Conservation (phyloP, 2,888 invertebrate genomes). For the Agrilus cyanescens region DNA sequence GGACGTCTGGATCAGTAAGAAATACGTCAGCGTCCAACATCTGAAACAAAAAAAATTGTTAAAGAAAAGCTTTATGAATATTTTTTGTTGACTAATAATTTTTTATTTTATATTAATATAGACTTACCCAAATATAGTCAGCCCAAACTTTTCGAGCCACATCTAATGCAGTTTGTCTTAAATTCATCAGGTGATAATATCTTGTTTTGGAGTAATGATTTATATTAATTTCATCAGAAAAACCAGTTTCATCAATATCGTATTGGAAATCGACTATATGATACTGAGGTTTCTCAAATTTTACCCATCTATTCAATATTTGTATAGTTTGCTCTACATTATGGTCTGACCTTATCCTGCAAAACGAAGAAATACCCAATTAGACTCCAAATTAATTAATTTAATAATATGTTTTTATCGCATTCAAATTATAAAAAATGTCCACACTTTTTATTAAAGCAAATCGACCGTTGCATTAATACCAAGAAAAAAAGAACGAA, state of each 20-base stretch:
- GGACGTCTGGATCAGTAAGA: conserved; percentile 52
- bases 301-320: conserved; percentile 63
- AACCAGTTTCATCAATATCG: conserved; percentile 38
- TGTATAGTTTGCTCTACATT: conserved; percentile 68
- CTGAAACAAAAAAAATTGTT: conserved; percentile 38
- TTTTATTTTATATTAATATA: conserved; percentile 2
- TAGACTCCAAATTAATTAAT: neutral
- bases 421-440: no score
- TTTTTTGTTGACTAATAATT: neutral
- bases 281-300: conserved; percentile 49
- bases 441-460: no score
- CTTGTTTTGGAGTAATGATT: conserved; percentile 66
- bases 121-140: conserved; percentile 75
- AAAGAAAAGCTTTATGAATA: no score
- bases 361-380: conserved; percentile 17
- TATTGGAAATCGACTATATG: conserved; percentile 50
- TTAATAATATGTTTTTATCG: no score
- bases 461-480: no score
- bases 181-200: conserved; percentile 64
- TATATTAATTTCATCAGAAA: conserved; percentile 48
- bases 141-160: conserved; percentile 72
- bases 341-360: conserved; percentile 78
- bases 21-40: conserved; percentile 79
- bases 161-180: conserved; percentile 65
- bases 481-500: neutral